Conservation (phyloP, 2,113 vertebrate species). For the Tychaedon coryphoeus region DNA sequence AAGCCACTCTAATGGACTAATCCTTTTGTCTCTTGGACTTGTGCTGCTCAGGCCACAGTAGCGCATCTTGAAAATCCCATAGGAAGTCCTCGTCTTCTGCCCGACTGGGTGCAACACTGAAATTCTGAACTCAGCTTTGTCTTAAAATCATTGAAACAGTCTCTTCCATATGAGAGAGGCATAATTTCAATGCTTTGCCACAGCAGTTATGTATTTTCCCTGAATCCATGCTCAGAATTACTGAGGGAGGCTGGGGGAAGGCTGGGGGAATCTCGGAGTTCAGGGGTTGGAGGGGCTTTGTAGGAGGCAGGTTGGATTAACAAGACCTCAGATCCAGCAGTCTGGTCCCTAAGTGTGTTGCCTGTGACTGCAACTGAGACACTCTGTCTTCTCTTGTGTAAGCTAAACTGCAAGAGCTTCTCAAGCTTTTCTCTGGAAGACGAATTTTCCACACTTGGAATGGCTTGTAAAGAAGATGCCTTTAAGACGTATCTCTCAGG, state of each 20-base stretch:
- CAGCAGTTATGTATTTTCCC: neutral
- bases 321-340: neutral
- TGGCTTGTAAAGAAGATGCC: neutral
- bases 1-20: neutral
- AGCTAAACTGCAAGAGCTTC: neutral
- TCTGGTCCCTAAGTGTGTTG: neutral
- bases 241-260: fast-evolving
- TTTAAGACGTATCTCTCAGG: neutral
- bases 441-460: fast-evolving
- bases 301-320: neutral
- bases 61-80: neutral
- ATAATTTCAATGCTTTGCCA: neutral
- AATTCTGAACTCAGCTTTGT: neutral
- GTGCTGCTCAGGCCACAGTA: neutral
- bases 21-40: neutral
- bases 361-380: neutral
- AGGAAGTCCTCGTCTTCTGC: neutral
- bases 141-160: neutral
- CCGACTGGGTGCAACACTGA: neutral
- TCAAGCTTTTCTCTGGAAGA: neutral
- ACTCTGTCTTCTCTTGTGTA: neutral
- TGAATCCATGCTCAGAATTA: neutral
- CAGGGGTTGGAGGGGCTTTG: fast-evolving
- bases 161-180: neutral
- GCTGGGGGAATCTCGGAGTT: neutral